Evolutionary conservation across 2,797 vertebrate species (phyloP), one percentile per base, ranked within the genome.

Genomic region (Pempheris klunzingeri): DNA sequence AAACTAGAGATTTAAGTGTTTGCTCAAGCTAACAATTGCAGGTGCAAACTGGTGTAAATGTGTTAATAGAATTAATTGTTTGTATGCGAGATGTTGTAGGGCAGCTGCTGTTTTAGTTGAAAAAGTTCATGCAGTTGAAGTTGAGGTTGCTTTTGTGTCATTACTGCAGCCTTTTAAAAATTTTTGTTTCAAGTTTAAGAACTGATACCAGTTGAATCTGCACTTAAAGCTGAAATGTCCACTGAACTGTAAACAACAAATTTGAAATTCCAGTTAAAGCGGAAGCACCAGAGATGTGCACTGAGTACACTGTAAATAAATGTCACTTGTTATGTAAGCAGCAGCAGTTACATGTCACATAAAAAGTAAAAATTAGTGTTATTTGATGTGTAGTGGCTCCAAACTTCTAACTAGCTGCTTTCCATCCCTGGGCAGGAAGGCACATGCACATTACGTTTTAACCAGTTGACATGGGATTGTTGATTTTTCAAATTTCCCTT

Each of bases 271-370:
- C 46, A 71, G 57, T 41, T 44, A 61, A 72, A 46, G 30, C 26
- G 54, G 39, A 30, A 18, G 49, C 14, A 1, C 11, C 28, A 15
- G 17, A n/a, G 59, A 62, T 72, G n/a, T n/a, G n/a, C 30, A 32
- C 4, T 32, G 30, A 54, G 47, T 52, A 32, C 61, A 34, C 47
- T 20, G 17, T 44, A 44, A 43, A 53, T 44, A 32, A 61, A 5
- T 32, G 20, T 24, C 26, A 41, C 9, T 30, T 32, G 44, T 41
- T 52, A 41, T 43, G 69, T 71, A 61, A 71, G 69, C 69, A 71
- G 36, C 46, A 4, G 36, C 57, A 18, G 46, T 11, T 41, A 26
- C 41, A 32, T 18, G 17, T 71, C 44, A 58, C 22, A 9, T 52
- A 32, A 74, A 57, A 18, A 38, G 32, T 38, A 13, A 18, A 28